These are phyloP conservation scores for Eremophila alpestris DNA, from an alignment of 2,797 vertebrate genomes.

Conservation along the genomic window DNA sequence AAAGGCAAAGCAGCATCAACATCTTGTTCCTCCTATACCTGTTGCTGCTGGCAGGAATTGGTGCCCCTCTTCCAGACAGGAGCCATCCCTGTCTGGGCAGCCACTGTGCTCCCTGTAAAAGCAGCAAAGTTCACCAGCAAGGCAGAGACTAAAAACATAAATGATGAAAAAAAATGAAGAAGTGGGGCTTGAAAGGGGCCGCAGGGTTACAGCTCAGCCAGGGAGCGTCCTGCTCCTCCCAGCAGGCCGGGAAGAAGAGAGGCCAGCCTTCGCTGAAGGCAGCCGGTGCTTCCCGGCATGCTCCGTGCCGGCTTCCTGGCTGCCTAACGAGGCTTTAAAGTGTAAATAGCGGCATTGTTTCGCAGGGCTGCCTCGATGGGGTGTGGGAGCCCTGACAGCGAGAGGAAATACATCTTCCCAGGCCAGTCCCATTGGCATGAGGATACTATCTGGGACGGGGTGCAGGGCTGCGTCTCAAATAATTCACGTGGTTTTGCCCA, in stretches of 20 bases:
- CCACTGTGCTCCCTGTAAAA: accelerated
- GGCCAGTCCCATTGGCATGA: background rate
- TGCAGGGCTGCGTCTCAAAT: background rate
- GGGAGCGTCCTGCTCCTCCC: constrained; percentile 11
- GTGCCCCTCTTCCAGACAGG: background rate
- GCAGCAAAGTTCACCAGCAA: background rate
- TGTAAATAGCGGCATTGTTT: constrained; percentile 66
- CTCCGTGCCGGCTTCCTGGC: constrained; percentile 19
- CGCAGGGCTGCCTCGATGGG: background rate
- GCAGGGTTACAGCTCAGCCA: background rate
- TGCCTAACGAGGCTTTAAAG: constrained; percentile 51
- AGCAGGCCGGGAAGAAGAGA: background rate
- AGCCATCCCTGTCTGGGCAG: accelerated
- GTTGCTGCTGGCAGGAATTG: accelerated
- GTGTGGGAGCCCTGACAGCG: background rate
- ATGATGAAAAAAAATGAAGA: background rate
- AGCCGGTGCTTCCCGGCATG: constrained; percentile 43
- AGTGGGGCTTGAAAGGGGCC: background rate
- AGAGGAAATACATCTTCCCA: constrained; percentile 9
- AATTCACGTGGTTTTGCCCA: background rate
- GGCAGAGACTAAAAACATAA: background rate
- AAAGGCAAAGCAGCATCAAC: background rate
- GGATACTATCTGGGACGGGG: background rate
- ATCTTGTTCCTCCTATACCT: background rate
- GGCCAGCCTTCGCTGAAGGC: background rate